phyloP scores from a whole-genome alignment of 2,888 invertebrate genomes.

The Cephus pulcher region DNA sequence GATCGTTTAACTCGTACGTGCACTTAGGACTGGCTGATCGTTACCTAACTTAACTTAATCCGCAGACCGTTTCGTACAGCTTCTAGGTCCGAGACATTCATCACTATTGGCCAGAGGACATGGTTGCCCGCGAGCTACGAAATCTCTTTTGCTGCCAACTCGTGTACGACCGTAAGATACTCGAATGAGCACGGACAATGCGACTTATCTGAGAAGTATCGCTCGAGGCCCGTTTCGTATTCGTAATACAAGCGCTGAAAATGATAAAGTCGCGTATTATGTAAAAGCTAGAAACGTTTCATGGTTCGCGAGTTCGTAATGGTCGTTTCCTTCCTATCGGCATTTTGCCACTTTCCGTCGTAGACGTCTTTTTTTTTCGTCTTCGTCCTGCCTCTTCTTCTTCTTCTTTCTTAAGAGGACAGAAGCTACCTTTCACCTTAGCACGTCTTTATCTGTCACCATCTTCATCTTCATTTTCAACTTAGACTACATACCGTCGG shows the following conservation, averaged over 20 bases:
- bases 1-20: background rate
- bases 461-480: background rate
- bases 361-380: background rate
- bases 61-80: background rate
- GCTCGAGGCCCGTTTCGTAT: constrained; percentile 2
- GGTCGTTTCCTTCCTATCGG: background rate
- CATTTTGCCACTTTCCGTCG: background rate
- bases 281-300: constrained; percentile 1
- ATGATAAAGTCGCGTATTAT: constrained; percentile 1
- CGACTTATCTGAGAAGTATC: constrained; percentile 6
- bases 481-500: background rate
- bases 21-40: background rate
- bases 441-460: background rate
- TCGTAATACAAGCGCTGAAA: background rate
- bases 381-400: background rate
- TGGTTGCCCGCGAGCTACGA: constrained; percentile 5
- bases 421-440: constrained; percentile 10
- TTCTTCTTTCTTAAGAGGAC: constrained; percentile 12
- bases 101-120: constrained; percentile 3
- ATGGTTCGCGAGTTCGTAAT: background rate
- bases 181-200: constrained; percentile 6
- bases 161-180: background rate
- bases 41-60: background rate
- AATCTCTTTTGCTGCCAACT: constrained; percentile 3
- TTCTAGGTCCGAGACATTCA: background rate